Base-by-base conservation (phyloP, 2,113 vertebrate genomes). In the Microcebus murinus region DNA sequence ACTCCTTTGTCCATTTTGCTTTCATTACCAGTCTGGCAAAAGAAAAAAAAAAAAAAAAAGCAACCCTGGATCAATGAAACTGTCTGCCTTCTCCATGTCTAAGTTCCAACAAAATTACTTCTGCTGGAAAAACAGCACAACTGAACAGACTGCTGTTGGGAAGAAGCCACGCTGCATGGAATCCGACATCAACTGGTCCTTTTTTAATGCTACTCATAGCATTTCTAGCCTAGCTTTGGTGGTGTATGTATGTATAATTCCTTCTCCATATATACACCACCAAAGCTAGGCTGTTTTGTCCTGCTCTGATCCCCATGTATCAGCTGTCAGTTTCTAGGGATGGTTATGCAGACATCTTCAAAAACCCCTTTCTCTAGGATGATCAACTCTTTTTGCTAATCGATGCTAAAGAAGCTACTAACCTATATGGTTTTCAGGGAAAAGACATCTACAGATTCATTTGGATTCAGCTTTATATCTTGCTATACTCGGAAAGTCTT, bases 311-410 rank as follows among this genome's bases (percentile, higher is more conserved):
- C 36, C 55, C 55, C 55, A 12, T 36, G 70, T 63, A 36, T 88
- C 77, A 92, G 68, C 42, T 79, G 25, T 84, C 65, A 55, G 17
- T 67, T 50, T 86, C 70, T 23, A 80, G 57, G 79, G 65, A 85
- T 67, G 36, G 27, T 14, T 50, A 36, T 6, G 21, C 21, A 95
- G 57, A 92, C 34, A 59, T 80, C 50, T 70, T n/a, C 61, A 48
- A 96, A 73, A 73, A 20, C 18, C 5, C 36, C 27, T 31, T 52
- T 52, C 48, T 59, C 48, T 34, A 85, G 42, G 11, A 15, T 82
- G 52, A 50, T 18, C 13, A 3, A 25, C 21, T 59, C 52, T 45
- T 34, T 1, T 11, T 48, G 48, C 17, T 61, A 61, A 68, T 14
- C 31, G 61, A 63, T 71, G 52, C 52, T 6, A 8, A 77, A 13